Evolutionary conservation across 1,140 invertebrate species (phyloP).

Genomic region (Bombus waltoni): DNA sequence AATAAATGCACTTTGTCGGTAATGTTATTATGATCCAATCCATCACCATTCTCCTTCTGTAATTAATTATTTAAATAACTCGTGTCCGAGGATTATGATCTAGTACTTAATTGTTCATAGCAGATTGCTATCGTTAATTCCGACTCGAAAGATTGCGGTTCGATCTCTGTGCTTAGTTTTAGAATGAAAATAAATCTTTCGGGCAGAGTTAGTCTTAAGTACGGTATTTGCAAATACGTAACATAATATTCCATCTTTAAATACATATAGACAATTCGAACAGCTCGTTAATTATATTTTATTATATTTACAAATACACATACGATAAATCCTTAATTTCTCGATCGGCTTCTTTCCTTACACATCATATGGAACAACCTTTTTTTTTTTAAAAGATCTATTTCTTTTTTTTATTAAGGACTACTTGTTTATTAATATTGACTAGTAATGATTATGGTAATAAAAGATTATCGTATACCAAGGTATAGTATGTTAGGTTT

Average conservation of each 20-base stretch:
- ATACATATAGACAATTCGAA: not conserved
- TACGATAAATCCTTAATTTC: not conserved
- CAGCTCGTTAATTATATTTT: not conserved
- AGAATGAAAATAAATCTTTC: not conserved
- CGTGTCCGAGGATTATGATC: not conserved
- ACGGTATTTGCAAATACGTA: not conserved
- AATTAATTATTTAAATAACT: not conserved
- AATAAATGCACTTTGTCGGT: conserved; percentile 40
- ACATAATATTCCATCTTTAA: not conserved
- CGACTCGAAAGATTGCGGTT: not conserved
- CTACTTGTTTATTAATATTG: not conserved
- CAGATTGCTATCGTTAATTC: not conserved
- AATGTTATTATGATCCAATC: conserved; percentile 15
- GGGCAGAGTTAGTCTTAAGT: too few relatives aligned
- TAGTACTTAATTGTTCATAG: not conserved
- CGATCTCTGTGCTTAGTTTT: not conserved
- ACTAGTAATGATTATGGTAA: not conserved
- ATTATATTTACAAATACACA: not conserved
- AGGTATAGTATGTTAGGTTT: not conserved
- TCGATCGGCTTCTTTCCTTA: not conserved
- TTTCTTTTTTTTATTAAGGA: not conserved
- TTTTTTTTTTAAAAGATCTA: not conserved
- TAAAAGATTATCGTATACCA: not conserved
- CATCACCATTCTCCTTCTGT: conserved; percentile 7
- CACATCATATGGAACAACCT: not conserved